Evolutionary conservation across 1,140 invertebrate species (phyloP).

Genomic region (Euschistus heros): DNA sequence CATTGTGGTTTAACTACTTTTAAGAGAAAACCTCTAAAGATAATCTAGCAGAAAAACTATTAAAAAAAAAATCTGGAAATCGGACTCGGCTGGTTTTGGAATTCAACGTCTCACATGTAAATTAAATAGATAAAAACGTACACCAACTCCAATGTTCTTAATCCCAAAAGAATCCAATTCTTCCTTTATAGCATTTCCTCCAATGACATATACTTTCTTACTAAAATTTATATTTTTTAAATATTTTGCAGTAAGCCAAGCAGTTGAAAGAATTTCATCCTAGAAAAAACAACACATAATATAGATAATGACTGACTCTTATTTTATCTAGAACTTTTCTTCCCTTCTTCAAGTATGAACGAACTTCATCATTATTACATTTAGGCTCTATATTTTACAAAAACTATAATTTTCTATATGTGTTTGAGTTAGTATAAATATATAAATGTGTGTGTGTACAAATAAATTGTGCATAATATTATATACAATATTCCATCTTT

Average conservation of each 20-base stretch:
- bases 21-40: too few relatives aligned
- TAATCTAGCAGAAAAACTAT: too few relatives aligned
- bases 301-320: neutral
- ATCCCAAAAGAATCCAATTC: constrained; percentile 76
- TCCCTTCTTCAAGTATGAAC: neutral
- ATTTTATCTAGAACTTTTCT: constrained; percentile 14
- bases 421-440: too few relatives aligned
- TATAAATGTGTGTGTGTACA: too few relatives aligned
- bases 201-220: constrained; percentile 81
- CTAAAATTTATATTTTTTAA: constrained; percentile 53
- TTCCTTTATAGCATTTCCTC: constrained; percentile 57
- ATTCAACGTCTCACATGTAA: neutral
- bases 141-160: constrained; percentile 58
- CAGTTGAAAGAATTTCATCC: constrained; percentile 74
- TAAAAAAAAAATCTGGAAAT: too few relatives aligned
- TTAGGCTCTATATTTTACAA: too few relatives aligned
- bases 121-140: constrained; percentile 33
- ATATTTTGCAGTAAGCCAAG: constrained; percentile 72
- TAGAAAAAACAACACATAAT: constrained; percentile 30
- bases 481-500: too few relatives aligned
- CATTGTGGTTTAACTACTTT: too few relatives aligned
- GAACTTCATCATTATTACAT: neutral
- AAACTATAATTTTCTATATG: too few relatives aligned
- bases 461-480: too few relatives aligned
- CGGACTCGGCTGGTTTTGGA: too few relatives aligned